Conservation (phyloP, 2,888 invertebrate genomes). For the Drosophila lutescens region DNA sequence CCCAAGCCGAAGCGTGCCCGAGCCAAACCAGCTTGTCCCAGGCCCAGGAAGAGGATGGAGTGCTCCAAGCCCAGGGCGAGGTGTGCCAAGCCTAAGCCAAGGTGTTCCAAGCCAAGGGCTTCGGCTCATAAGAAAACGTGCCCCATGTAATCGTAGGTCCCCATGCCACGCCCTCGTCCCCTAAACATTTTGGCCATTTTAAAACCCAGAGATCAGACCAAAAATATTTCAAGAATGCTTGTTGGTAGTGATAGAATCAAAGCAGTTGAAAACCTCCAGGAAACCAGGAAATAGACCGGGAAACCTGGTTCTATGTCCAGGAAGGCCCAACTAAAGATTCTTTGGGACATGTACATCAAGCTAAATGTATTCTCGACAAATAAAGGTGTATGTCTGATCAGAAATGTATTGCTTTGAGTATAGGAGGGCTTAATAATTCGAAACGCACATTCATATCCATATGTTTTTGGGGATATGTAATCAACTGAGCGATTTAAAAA, state of each 20-base stretch:
- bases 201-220: background rate
- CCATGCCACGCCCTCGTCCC: background rate
- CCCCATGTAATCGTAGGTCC: background rate
- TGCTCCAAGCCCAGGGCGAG: background rate
- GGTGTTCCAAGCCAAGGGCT: background rate
- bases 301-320: background rate
- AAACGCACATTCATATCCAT: no score
- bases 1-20: background rate
- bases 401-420: background rate
- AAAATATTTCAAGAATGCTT: background rate
- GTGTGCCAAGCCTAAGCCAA: background rate
- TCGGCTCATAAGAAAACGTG: background rate
- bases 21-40: background rate
- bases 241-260: background rate
- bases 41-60: background rate
- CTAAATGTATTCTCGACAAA: background rate
- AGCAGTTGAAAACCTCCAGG: background rate
- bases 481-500: no score
- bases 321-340: background rate
- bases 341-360: background rate
- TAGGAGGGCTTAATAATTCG: background rate
- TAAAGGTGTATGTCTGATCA: background rate
- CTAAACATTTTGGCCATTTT: background rate
- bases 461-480: no score
- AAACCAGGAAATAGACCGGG: background rate